phyloP scores from a whole-genome alignment of 2,797 vertebrate genomes.

The Coracias cyanogaster region DNA sequence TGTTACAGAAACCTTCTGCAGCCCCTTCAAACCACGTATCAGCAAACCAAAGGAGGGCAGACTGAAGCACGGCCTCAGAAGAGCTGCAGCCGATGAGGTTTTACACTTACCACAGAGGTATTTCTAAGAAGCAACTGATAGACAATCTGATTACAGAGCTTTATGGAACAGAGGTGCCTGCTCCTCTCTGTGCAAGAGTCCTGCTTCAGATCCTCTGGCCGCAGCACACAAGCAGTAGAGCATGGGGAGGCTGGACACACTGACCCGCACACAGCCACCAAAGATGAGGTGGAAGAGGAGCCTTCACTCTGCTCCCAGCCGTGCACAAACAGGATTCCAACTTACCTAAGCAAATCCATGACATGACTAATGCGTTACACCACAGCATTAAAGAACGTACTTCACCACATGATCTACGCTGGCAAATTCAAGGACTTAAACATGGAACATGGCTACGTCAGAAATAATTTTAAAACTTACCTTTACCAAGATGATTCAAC shows the following conservation, averaged over 20 bases:
- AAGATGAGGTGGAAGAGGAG: fast-evolving
- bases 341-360: neutral
- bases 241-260: fast-evolving
- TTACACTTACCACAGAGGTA: neutral
- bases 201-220: too few species aligned
- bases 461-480: slow-evolving; percentile 44
- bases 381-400: neutral
- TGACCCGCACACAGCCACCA: neutral
- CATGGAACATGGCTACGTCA: neutral
- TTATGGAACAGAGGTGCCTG: neutral
- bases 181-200: neutral
- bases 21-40: neutral
- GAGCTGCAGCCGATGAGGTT: neutral
- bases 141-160: neutral
- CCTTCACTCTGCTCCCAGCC: neutral
- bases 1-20: neutral
- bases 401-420: neutral
- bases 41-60: neutral
- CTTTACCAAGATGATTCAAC: neutral
- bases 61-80: neutral
- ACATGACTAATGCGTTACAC: fast-evolving
- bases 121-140: neutral
- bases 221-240: neutral
- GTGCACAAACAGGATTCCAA: neutral
- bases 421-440: neutral